Evolutionary conservation across 2,888 invertebrate genomes (phyloP), one percentile per base, ranked within the genome.

Genomic region (Tanypteryx hageni): DNA sequence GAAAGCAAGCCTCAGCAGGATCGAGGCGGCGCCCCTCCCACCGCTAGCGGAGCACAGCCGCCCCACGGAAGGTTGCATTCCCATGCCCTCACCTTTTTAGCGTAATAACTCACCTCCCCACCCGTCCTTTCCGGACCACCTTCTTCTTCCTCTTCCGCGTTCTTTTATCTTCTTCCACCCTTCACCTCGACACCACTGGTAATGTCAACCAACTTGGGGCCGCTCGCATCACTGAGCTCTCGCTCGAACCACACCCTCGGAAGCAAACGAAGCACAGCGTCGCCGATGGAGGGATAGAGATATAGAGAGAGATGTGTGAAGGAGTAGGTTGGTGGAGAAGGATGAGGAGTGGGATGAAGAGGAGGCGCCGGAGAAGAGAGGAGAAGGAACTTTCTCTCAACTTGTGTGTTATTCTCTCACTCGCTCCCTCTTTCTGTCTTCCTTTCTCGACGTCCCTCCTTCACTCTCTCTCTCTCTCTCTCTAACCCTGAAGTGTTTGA

Each of bases 171-270:
- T 44, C 27, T 27, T 76, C 76, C 22, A 68, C n/a, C 68, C 68
- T 76, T 76, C 76, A 76, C 76, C 76, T 76, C 76, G 76, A 76
- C 18, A 76, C 76, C 76, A 76, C 76, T 27, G 44, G 44, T 5
- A 44, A 44, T 44, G 44, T 44, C 44, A 44, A 44, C 44, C 44
- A 44, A 44, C 44, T 44, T 44, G 44, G 44, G 44, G 76, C 76
- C 22, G 76, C 76, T 76, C 76, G 76, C 76, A 76, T 76, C 76
- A 76, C 76, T 27, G 76, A 76, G 27, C 22, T 76, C 76, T 76
- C 22, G 13, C 22, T 76, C 3, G 76, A 76, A 76, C 76, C 76
- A 76, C 76, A 76, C 76, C 76, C 76, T 76, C 76, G 76, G 22
- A 27, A 27, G 76, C 76, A 76, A 76, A 76, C 76, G 76, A 76